Evolutionary conservation across 2,113 vertebrate species (phyloP).

Genomic region (Nannobrachium achirus): DNA sequence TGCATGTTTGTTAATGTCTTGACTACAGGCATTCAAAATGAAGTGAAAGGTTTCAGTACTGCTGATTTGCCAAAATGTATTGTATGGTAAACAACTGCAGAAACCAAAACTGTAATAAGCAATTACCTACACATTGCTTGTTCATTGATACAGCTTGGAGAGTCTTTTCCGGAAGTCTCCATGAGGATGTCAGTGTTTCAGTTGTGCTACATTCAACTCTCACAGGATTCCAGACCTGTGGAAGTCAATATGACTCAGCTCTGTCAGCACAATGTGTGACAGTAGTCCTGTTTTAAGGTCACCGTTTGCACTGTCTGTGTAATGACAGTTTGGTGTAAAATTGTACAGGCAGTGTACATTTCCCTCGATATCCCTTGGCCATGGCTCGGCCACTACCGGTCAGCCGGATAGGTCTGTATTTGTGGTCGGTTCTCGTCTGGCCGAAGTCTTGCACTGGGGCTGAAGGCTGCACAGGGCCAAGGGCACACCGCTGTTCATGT

Average conservation of each 20-base stretch:
- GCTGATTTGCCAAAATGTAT: no score
- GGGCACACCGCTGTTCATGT: conserved; percentile 57
- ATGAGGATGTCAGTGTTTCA: background rate
- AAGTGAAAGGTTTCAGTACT: no score
- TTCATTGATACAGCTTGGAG: no score
- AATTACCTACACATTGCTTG: no score
- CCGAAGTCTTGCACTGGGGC: conserved; percentile 37
- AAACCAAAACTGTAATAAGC: no score
- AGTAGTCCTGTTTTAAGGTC: conserved; percentile 12
- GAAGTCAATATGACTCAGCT: conserved; percentile 50
- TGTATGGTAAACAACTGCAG: no score
- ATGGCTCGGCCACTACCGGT: conserved; percentile 40
- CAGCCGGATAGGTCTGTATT: conserved; percentile 49
- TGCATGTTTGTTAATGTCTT: no score
- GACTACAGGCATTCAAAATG: no score
- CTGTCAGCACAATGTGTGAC: conserved; percentile 16
- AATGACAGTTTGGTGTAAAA: conserved; percentile 44
- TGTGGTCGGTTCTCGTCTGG: conserved; percentile 36
- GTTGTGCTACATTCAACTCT: conserved; percentile 5
- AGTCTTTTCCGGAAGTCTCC: background rate
- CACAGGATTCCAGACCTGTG: conserved; percentile 5
- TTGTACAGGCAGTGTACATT: conserved; percentile 36
- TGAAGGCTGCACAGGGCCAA: conserved; percentile 40
- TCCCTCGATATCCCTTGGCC: conserved; percentile 46
- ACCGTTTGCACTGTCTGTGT: conserved; percentile 24